Evolutionary conservation across 2,888 invertebrate genomes (phyloP).

Genomic region (Pyrgus malvae): DNA sequence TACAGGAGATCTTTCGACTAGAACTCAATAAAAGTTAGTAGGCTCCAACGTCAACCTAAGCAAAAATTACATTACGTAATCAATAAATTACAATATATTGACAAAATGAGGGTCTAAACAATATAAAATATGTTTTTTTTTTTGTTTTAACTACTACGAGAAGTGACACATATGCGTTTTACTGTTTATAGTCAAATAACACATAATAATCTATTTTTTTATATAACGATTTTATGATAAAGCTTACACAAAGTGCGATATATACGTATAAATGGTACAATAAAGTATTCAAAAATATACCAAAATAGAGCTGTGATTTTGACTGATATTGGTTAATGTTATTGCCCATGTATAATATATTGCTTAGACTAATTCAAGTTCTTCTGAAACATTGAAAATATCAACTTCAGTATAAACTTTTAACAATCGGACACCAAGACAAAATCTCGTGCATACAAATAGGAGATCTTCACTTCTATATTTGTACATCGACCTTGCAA

Average conservation of each 20-base stretch:
- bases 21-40: slow-evolving; percentile 26
- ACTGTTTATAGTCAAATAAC: too few species aligned
- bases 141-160: too few species aligned
- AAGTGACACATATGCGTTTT: too few species aligned
- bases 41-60: slow-evolving; percentile 2
- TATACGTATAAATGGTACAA: background rate
- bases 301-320: background rate
- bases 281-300: background rate
- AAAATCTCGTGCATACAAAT: slow-evolving; percentile 2
- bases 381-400: background rate
- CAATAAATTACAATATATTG: too few species aligned
- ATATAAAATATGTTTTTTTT: too few species aligned
- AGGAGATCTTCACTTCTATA: slow-evolving; percentile 5
- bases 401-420: background rate
- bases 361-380: background rate
- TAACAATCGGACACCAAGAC: slow-evolving; percentile 1
- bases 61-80: slow-evolving; percentile 4
- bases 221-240: too few species aligned
- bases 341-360: background rate
- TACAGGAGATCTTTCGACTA: slow-evolving; percentile 47
- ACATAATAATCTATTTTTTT: too few species aligned
- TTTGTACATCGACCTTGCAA: slow-evolving; percentile 23
- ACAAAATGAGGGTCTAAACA: too few species aligned
- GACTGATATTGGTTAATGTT: background rate
- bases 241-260: background rate